Base-by-base conservation (phyloP, 2,888 invertebrate species). In the Falcaria lacertinaria region DNA sequence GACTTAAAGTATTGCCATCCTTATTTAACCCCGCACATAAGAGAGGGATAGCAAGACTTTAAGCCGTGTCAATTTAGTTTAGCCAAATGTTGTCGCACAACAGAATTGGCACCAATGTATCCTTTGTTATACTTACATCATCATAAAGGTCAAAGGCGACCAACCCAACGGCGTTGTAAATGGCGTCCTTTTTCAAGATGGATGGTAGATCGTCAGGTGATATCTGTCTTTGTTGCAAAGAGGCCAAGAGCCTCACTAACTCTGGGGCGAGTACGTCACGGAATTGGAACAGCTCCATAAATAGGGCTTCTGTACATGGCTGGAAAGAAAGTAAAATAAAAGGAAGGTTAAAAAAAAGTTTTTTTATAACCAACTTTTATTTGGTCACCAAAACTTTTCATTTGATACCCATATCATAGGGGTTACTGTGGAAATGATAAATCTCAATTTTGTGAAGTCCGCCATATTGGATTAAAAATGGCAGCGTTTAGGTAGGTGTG, bases 81-180 rank as follows among this genome's bases (percentile, higher is more conserved):
- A n/a, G 6, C 22, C 1, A 1, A 22, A 5, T 22, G 3, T 2
- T 22, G 5, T 2, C 22, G 5, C 43, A n/a, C n/a, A n/a, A n/a
- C n/a, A n/a, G n/a, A n/a, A n/a, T n/a, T n/a, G n/a, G n/a, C n/a
- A n/a, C n/a, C 40, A 33, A 41, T 22, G 15, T 33, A 40, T 22
- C 13, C 16, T 35, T 33, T 22, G 16, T 8, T 15, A 16, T 38
- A 78, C 81, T 84, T 68, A 94, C 94, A 78, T 97, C 96, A 72
- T 98, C 97, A 73, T 95, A 98, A 42, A 98, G 89, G 64, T 98
- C 96, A 76, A 96, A 97, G 0, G 97, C 95, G 2, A 95, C 94
- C 49, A 97, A 86, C 5, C 97, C 97, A 7, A 96, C 95, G 0
- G 98, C 97, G 80, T 96, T 96, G 70, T 98, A 98, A 35, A 98